Evolutionary conservation across 2,797 vertebrate genomes (phyloP).

Genomic region (Menidia menidia): DNA sequence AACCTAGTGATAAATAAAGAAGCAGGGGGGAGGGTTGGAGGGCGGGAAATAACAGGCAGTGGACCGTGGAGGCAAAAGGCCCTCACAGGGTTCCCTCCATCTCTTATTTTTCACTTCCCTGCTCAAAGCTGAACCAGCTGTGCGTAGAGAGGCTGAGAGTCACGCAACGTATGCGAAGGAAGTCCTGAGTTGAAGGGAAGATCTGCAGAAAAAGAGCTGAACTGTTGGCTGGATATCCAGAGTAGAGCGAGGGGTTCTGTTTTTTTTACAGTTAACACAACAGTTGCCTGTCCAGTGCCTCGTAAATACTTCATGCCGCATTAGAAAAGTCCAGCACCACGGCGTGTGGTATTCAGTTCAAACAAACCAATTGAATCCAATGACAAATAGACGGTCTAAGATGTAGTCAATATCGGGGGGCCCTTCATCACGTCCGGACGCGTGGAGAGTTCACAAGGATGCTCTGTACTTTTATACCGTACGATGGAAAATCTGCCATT

Average conservation of each 20-base stretch:
- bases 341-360: too few species aligned
- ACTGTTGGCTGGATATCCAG: not conserved
- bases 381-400: too few species aligned
- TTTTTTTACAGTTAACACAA: too few species aligned
- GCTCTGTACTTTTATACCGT: too few species aligned
- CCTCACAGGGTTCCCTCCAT: conserved; percentile 3
- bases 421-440: too few species aligned
- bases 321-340: too few species aligned
- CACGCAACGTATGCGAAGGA: not conserved
- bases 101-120: conserved; percentile 16
- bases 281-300: too few species aligned
- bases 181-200: conserved; percentile 19
- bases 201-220: conserved; percentile 2
- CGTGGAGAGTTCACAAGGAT: too few species aligned
- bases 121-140: conserved; percentile 26
- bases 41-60: conserved; percentile 6
- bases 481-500: too few species aligned
- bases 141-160: conserved; percentile 16
- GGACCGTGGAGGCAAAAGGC: conserved; percentile 18
- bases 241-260: conserved; percentile 7
- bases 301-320: too few species aligned
- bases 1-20: conserved; percentile 4
- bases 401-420: too few species aligned
- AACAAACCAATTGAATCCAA: too few species aligned
- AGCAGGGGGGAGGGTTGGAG: conserved; percentile 8